Conservation (phyloP, 2,113 vertebrate genomes). For the Noturus placidus region DNA sequence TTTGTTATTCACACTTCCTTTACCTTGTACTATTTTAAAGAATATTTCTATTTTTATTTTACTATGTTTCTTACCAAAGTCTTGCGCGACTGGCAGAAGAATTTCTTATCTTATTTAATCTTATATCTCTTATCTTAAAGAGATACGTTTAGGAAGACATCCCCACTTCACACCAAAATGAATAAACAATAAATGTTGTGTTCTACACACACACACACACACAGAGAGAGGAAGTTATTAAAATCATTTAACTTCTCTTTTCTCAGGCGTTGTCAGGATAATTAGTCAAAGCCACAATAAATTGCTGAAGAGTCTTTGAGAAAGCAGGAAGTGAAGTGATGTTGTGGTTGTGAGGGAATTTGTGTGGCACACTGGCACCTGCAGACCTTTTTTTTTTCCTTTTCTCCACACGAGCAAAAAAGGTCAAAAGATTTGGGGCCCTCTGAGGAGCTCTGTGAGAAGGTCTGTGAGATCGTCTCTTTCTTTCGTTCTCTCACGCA, state of each 20-base stretch:
- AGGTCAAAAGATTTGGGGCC: slow-evolving; percentile 38
- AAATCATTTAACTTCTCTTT: neutral
- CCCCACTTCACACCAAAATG: neutral
- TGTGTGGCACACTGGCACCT: slow-evolving; percentile 50
- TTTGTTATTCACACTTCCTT: neutral
- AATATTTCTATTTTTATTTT: neutral
- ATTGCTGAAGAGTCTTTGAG: neutral
- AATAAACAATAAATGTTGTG: neutral
- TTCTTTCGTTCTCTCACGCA: neutral
- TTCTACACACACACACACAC: neutral
- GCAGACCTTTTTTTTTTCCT: slow-evolving; percentile 23
- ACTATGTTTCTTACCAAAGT: neutral
- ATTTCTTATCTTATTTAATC: neutral
- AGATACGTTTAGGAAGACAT: neutral
- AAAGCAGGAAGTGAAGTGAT: slow-evolving; percentile 32
- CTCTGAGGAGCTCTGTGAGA: neutral
- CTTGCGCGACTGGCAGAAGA: neutral
- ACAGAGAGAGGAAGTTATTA: neutral
- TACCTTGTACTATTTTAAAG: neutral
- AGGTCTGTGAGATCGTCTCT: neutral
- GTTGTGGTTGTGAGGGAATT: slow-evolving; percentile 32
- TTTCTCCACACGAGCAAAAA: neutral
- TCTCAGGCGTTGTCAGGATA: slow-evolving; percentile 3
- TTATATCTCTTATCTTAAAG: neutral
- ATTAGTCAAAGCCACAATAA: neutral